phyloP scores from a whole-genome alignment of 2,113 vertebrate genomes.

The Rhynchopsitta pachyrhyncha region DNA sequence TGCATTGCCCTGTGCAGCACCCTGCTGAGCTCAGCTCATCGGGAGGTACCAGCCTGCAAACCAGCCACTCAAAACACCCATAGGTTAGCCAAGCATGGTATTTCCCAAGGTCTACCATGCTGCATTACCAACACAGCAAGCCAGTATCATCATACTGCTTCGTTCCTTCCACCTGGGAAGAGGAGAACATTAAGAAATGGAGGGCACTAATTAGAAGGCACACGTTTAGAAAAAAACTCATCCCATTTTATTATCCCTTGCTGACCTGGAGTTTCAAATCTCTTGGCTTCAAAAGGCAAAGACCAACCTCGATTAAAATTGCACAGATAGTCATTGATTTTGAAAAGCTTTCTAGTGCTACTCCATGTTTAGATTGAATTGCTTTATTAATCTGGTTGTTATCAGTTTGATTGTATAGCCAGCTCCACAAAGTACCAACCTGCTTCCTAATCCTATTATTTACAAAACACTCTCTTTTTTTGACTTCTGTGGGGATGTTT shows the following conservation, averaged over 20 bases:
- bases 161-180: background rate
- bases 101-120: background rate
- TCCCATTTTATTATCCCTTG: conserved; percentile 48
- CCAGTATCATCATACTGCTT: background rate
- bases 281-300: conserved; percentile 66
- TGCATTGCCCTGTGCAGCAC: background rate
- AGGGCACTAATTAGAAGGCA: conserved; percentile 57
- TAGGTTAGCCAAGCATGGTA: background rate
- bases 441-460: conserved; percentile 57
- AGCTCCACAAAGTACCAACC: conserved; percentile 34
- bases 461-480: conserved; percentile 18
- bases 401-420: conserved; percentile 66
- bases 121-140: background rate
- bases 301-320: conserved; percentile 67
- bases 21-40: background rate
- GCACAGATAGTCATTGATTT: conserved; percentile 66
- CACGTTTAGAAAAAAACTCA: background rate
- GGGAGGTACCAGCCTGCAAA: background rate
- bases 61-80: background rate
- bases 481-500: conserved; percentile 39
- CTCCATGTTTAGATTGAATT: conserved; percentile 44
- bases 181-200: conserved; percentile 26
- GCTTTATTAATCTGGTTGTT: conserved; percentile 70
- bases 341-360: conserved; percentile 58
- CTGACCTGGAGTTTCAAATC: conserved; percentile 61